Evolutionary conservation across 2,797 vertebrate species (phyloP), one percentile per base, ranked within the genome.

Genomic region (Poecilia picta): DNA sequence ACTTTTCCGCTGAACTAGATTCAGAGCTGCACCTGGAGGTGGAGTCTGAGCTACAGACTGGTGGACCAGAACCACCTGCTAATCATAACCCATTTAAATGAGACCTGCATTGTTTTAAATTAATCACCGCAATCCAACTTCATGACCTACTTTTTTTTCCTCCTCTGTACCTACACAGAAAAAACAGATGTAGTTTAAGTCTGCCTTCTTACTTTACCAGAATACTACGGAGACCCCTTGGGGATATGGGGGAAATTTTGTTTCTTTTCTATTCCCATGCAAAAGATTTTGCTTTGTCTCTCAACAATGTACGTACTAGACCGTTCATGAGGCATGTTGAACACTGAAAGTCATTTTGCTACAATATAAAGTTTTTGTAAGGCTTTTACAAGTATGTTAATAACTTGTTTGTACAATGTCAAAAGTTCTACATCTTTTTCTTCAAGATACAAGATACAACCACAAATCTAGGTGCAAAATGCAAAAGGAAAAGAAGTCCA

Each of bases 11-110:
- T 80, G 41, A 23, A 71, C 45, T 71, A 41, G 74, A 51, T 73
- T 73, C 64, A 73, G 5, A 53, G 72, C 45, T 75, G 59, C 77
- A 84, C 43, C 85, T 84, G 78, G 72, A 70, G 62, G 64, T 68
- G 23, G 33, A 20, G 36, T 41, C 36, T 68, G 20, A 68, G 20
- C 64, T 41, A 36, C 64, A 68, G 4, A 41, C 36, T 5, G 33
- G 62, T 39, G 49, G 15, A 43, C 46, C 57, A 81, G 57, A 16
- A 39, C 68, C 33, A 43, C 43, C 66, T 74, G 70, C 66, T 66
- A 39, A 39, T 66, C 20, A 68, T 68, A 23, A 41, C 36, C 64
- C 20, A 68, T 39, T 41, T 68, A 25, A 41, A 41, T 68, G 23
- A 68, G 64, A 68, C 64, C 18, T 13, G 20, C 20, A 12, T 68